Percentiles rank a stretch among this genome's conserved stretches.
Conservation (phyloP, 2,888 invertebrate genomes). For the Herminia tarsipennalis region DNA sequence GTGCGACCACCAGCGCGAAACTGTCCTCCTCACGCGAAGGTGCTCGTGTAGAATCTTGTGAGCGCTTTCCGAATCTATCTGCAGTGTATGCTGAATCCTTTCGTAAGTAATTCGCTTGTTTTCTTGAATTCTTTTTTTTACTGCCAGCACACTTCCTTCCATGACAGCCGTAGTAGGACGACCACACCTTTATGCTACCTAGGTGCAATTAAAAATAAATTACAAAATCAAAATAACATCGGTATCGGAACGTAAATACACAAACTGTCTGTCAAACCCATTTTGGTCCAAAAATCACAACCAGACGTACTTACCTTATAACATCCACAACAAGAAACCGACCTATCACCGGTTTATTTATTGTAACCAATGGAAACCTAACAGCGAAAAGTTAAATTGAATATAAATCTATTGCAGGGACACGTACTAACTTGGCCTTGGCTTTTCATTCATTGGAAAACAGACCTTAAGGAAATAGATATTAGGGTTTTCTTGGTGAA, state of each 20-base stretch:
- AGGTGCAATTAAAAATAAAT: no score
- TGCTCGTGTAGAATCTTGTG: no score
- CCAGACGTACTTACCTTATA: conserved; percentile 15
- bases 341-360: conserved; percentile 46
- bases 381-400: conserved; percentile 63
- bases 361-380: conserved; percentile 52
- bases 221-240: background rate
- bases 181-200: no score
- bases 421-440: conserved; percentile 19
- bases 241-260: background rate
- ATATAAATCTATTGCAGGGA: conserved; percentile 56
- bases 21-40: no score
- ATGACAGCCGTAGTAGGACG: background rate
- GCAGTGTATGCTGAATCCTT: no score
- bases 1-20: no score
- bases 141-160: background rate
- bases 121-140: no score
- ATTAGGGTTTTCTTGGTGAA: background rate
- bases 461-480: conserved; percentile 1
- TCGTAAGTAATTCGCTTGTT: no score
- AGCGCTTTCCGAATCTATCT: no score
- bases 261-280: conserved; percentile 16
- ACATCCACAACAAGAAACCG: conserved; percentile 23
- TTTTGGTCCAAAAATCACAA: conserved; percentile 6
- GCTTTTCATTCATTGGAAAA: background rate